phyloP scores from a whole-genome alignment of 2,113 vertebrate genomes.

The Ciconia maguari region DNA sequence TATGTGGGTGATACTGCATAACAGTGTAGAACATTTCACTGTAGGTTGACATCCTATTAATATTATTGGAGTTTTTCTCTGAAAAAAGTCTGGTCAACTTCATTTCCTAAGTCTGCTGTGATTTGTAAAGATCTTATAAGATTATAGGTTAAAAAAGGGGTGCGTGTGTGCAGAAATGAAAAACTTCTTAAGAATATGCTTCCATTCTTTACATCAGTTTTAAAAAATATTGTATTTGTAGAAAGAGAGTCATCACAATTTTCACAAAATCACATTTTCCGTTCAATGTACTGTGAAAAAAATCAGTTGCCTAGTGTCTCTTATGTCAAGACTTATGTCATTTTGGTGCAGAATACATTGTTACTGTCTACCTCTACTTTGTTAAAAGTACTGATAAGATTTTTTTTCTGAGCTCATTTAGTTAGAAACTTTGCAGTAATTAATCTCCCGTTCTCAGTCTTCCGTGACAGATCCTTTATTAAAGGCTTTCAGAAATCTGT shows the following conservation, averaged over 20 bases:
- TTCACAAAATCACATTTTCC: not conserved
- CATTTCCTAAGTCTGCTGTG: not conserved
- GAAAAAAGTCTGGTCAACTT: not conserved
- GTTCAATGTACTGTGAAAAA: not conserved
- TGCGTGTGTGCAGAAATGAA: not conserved
- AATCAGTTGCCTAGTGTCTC: not conserved
- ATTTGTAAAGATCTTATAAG: not conserved
- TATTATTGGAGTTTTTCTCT: not conserved
- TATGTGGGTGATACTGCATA: not conserved
- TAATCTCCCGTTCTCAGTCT: not conserved
- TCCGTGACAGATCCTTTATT: not conserved
- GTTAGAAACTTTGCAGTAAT: not conserved
- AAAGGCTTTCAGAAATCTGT: not conserved
- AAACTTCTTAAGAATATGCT: not conserved
- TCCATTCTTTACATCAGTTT: not conserved
- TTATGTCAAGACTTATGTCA: not conserved
- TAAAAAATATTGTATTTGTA: not conserved
- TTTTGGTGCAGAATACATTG: not conserved
- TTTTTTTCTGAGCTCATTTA: not conserved
- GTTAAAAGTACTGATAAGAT: not conserved
- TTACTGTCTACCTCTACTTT: not conserved
- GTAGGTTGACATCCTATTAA: not conserved
- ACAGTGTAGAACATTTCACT: not conserved
- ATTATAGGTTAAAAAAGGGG: not conserved
- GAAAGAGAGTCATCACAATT: not conserved